Conservation (phyloP, 1,140 invertebrate species). For the Drosophila ogumai region DNA sequence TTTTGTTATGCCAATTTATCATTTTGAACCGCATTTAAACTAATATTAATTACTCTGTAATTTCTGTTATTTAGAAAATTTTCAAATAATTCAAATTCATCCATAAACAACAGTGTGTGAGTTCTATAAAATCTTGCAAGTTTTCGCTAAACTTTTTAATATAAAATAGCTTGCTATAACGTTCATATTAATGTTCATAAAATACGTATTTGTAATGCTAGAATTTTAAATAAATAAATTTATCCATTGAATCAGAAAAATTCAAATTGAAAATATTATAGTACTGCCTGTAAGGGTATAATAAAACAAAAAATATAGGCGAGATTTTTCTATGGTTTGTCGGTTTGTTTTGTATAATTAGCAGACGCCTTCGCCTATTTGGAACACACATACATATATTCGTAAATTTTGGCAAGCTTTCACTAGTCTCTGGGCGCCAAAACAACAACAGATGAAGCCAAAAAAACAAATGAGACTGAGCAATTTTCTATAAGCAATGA, state of each 20-base stretch:
- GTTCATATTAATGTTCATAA: neutral
- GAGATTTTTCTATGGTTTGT: conserved; percentile 11
- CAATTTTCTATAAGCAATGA: conserved; percentile 45
- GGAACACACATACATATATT: conserved; percentile 22
- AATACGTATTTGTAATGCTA: too few species aligned
- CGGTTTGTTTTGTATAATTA: conserved; percentile 31
- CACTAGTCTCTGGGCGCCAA: conserved; percentile 30
- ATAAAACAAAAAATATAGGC: conserved; percentile 6
- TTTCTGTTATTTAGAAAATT: too few species aligned
- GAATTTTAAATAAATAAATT: too few species aligned
- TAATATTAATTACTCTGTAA: too few species aligned
- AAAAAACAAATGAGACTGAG: conserved; percentile 30
- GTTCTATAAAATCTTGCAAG: too few species aligned
- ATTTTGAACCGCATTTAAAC: too few species aligned
- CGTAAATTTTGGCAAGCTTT: conserved; percentile 61
- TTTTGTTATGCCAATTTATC: too few species aligned
- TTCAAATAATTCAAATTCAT: too few species aligned
- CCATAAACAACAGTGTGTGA: too few species aligned
- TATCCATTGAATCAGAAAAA: neutral
- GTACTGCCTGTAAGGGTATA: neutral
- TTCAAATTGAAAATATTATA: neutral
- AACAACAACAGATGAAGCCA: conserved; percentile 33
- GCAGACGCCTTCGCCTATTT: conserved; percentile 14
- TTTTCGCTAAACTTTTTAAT: too few species aligned
- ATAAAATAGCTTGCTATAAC: neutral